phyloP scores from a whole-genome alignment of 2,113 vertebrate genomes.

The Gracilinanus agilis region DNA sequence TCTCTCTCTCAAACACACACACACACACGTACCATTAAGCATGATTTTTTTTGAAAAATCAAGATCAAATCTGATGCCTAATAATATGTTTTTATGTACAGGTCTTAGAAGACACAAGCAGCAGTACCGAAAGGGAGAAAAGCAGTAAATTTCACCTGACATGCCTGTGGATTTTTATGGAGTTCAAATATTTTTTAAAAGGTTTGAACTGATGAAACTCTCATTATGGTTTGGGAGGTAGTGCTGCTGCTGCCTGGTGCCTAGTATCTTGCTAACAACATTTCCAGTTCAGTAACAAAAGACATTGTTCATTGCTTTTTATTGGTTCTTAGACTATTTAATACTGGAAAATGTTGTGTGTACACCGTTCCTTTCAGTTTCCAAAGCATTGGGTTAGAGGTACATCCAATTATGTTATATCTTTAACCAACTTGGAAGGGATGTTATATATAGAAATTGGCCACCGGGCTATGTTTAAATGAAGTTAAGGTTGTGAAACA shows the following conservation, averaged over 20 bases:
- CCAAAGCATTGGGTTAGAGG: slow-evolving; percentile 68
- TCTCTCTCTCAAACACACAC: neutral
- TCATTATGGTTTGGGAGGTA: slow-evolving; percentile 59
- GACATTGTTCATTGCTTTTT: slow-evolving; percentile 57
- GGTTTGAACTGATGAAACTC: slow-evolving; percentile 60
- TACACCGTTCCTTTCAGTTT: slow-evolving; percentile 42
- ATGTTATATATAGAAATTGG: slow-evolving; percentile 41
- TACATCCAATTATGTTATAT: slow-evolving; percentile 62
- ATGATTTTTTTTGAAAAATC: slow-evolving; percentile 62
- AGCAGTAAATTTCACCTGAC: slow-evolving; percentile 64
- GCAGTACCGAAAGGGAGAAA: slow-evolving; percentile 61
- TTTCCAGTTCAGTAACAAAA: slow-evolving; percentile 61
- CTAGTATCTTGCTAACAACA: slow-evolving; percentile 36
- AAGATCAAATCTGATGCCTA: slow-evolving; percentile 76
- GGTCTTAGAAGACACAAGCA: slow-evolving; percentile 59
- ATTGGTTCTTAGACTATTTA: slow-evolving; percentile 70
- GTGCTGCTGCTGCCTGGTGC: slow-evolving; percentile 18
- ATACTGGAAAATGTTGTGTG: slow-evolving; percentile 46
- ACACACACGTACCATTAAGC: slow-evolving; percentile 36
- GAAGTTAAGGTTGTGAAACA: slow-evolving; percentile 43
- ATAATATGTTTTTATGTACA: slow-evolving; percentile 82
- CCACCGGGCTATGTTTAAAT: slow-evolving; percentile 18
- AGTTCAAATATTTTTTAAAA: slow-evolving; percentile 50
- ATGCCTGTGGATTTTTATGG: slow-evolving; percentile 63
- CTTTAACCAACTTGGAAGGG: slow-evolving; percentile 58